Evolutionary conservation across 2,888 invertebrate species (phyloP), one percentile per base, ranked within the genome.

Genomic region (Megalurothrips usitatus): DNA sequence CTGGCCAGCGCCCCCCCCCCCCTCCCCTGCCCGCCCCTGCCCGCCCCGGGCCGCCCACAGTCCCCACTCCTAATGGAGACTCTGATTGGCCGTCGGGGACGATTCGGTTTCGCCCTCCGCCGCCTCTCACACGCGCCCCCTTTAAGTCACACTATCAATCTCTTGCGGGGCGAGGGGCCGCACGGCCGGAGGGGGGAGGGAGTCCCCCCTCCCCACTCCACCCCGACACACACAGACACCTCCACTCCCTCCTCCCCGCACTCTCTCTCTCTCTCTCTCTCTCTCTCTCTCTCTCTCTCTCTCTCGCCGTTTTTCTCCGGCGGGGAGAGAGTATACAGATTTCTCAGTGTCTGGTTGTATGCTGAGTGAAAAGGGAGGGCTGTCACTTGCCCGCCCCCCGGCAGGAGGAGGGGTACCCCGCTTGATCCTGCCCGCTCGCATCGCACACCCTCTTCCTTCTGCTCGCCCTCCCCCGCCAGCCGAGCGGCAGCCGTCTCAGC

Each of bases 331-430:
- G 68, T 75, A 75, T 75, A 75, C 68, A 75, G 68, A 75, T 75
- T 75, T 75, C 68, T 75, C 68, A 75, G 68, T 75, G 68, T 75
- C 68, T 75, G 12, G 68, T 75, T 75, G 68, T 75, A 58, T 58
- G 58, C 58, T 58, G 68, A 75, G 68, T 75, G 68, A 75, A 75
- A 75, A 43, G 12, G 68, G 68, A 75, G 26, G 68, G 68, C 68
- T 75, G 68, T 75, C 68, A 75, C 68, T 26, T 75, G 68, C 68
- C 68, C 23, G 23, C 12, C 68, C 23, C 68, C 1, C 26, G 9
- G n/a, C 63, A n/a, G n/a, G n/a, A n/a, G n/a, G n/a, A n/a, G n/a
- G n/a, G n/a, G n/a, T 49, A 12, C 63, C 26, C n/a, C 23, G 14
- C 52, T 52, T 10, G 34, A 43, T 43, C 34, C 34, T 43, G 34